Evolutionary conservation across 2,797 vertebrate genomes (phyloP).

Genomic region (Rhynchotus rufescens): DNA sequence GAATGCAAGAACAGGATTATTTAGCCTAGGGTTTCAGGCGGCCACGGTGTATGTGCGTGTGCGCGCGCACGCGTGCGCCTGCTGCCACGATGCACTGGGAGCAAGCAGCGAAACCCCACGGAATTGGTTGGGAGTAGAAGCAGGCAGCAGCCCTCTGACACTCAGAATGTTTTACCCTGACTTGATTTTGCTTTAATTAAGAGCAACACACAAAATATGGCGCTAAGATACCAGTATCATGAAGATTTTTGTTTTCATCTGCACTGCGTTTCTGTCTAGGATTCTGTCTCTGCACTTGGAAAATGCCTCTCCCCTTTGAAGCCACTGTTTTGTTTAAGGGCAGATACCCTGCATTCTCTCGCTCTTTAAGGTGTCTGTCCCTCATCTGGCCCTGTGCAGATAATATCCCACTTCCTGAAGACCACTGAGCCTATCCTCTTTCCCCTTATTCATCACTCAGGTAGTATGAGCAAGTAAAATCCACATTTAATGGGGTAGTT

Average conservation of each 20-base stretch:
- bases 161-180: background rate
- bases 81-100: background rate
- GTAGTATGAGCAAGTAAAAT: accelerated
- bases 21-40: background rate
- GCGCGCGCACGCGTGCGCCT: too few relatives aligned
- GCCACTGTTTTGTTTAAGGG: background rate
- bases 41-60: background rate
- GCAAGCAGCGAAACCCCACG: background rate
- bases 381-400: background rate
- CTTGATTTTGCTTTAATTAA: background rate
- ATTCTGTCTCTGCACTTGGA: background rate
- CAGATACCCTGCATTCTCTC: background rate
- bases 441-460: background rate
- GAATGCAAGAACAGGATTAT: background rate
- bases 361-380: background rate
- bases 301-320: background rate
- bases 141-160: background rate
- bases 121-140: background rate
- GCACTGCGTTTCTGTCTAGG: background rate
- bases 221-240: background rate
- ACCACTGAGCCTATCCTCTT: background rate
- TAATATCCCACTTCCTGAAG: background rate
- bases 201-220: accelerated
- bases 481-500: background rate
- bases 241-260: slow-evolving; percentile 13